Conservation (phyloP, 2,113 vertebrate species). For the Piaya cayana region DNA sequence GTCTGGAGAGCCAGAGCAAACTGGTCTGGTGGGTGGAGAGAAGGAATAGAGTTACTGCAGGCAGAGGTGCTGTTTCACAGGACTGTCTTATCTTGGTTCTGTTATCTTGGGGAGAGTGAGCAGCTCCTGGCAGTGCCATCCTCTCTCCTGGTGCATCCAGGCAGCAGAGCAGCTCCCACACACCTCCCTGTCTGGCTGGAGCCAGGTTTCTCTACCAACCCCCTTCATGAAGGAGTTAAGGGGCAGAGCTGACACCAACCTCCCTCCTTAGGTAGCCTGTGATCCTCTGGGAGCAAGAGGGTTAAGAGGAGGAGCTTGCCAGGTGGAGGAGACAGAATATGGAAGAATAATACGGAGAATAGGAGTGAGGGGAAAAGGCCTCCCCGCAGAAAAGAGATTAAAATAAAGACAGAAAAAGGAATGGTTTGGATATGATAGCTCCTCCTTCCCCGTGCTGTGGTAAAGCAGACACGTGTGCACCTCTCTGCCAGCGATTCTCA, state of each 20-base stretch:
- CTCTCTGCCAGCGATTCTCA: neutral
- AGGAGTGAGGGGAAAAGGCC: too few species aligned
- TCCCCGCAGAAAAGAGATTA: neutral
- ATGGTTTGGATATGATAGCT: neutral
- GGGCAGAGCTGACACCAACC: neutral
- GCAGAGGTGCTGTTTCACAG: neutral
- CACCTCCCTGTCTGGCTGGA: neutral
- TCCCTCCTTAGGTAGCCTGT: neutral
- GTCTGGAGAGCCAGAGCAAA: neutral
- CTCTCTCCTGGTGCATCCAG: neutral
- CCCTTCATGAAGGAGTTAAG: neutral
- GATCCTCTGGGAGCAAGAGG: neutral
- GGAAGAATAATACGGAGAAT: neutral
- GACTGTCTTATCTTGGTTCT: neutral
- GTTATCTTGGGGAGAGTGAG: neutral
- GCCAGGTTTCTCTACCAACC: neutral
- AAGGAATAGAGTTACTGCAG: neutral
- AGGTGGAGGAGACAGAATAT: fast-evolving
- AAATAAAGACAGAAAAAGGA: neutral
- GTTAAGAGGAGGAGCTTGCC: neutral
- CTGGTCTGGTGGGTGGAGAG: neutral
- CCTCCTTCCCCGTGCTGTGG: neutral
- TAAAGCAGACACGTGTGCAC: neutral
- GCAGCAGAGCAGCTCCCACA: neutral
- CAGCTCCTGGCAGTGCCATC: neutral